These are phyloP conservation scores for Lymantria dispar DNA, from an alignment of 2,888 invertebrate genomes.

Conservation along the genomic window DNA sequence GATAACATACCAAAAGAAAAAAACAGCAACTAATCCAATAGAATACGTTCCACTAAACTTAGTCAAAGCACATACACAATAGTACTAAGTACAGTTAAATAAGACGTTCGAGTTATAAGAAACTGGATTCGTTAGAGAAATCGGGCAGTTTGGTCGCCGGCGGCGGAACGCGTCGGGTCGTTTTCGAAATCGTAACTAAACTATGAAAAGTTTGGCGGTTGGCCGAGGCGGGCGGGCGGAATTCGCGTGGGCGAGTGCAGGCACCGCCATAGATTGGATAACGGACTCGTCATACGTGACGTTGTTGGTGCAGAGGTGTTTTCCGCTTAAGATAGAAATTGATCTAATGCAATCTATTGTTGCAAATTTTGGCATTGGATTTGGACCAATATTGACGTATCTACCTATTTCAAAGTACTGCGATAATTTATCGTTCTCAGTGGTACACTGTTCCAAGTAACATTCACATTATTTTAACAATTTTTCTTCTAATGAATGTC, in stretches of 20 bases:
- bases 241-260: constrained; percentile 73
- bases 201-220: constrained; percentile 76
- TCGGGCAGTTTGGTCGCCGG: constrained; percentile 72
- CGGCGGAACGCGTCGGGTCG: constrained; percentile 82
- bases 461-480: no score
- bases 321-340: constrained; percentile 74
- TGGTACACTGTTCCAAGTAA: no score
- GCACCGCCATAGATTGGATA: constrained; percentile 63
- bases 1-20: constrained; percentile 46
- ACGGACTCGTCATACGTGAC: constrained; percentile 68
- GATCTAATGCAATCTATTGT: constrained; percentile 52
- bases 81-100: constrained; percentile 31
- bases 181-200: constrained; percentile 83
- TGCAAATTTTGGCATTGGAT: constrained; percentile 40
- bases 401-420: constrained; percentile 8
- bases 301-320: constrained; percentile 77
- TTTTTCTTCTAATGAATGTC: no score
- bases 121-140: constrained; percentile 69
- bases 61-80: constrained; percentile 58
- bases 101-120: constrained; percentile 59
- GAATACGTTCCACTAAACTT: constrained; percentile 43
- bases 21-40: constrained; percentile 60
- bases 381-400: constrained; percentile 17
- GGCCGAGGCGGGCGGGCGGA: constrained; percentile 75
- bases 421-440: no score